Conservation (phyloP, 2,797 vertebrate species). For the Lacerta agilis region DNA sequence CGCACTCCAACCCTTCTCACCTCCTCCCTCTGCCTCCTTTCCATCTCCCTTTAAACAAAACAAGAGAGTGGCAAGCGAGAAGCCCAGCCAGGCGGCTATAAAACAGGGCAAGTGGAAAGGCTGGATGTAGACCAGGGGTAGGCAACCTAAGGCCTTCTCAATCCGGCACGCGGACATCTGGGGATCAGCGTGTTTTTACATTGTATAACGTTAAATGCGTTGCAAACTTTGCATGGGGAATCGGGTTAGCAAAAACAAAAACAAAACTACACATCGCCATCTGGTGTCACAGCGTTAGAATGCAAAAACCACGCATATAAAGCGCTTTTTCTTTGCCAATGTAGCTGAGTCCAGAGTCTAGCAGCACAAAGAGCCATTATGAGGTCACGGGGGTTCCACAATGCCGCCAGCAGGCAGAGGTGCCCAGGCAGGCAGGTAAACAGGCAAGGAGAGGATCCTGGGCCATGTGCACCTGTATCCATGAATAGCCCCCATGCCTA, state of each 20-base stretch:
- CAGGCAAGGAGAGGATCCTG: background rate
- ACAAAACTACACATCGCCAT: too few relatives aligned
- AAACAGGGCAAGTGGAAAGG: background rate
- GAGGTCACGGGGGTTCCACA: slow-evolving; percentile 21
- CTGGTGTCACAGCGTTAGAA: too few relatives aligned
- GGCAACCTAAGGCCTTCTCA: too few relatives aligned
- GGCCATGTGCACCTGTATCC: background rate
- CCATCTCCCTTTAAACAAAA: background rate
- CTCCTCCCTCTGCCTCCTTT: background rate
- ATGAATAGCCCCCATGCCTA: background rate
- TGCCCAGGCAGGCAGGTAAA: background rate
- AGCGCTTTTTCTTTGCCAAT: too few relatives aligned
- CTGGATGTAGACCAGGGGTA: too few relatives aligned
- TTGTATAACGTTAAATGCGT: too few relatives aligned
- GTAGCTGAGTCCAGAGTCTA: background rate
- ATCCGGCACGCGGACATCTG: too few relatives aligned
- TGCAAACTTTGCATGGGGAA: too few relatives aligned
- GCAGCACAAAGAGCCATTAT: slow-evolving; percentile 12
- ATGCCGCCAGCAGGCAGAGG: background rate
- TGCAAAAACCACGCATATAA: too few relatives aligned
- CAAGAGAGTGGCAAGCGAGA: background rate
- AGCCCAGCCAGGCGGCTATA: too few relatives aligned
- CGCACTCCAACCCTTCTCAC: background rate
- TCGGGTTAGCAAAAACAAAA: too few relatives aligned
- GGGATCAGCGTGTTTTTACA: too few relatives aligned